Percentiles rank a stretch among this genome's conserved stretches.
Evolutionary conservation across 2,888 invertebrate genomes (phyloP).

Genomic region (Clunio marinus): DNA sequence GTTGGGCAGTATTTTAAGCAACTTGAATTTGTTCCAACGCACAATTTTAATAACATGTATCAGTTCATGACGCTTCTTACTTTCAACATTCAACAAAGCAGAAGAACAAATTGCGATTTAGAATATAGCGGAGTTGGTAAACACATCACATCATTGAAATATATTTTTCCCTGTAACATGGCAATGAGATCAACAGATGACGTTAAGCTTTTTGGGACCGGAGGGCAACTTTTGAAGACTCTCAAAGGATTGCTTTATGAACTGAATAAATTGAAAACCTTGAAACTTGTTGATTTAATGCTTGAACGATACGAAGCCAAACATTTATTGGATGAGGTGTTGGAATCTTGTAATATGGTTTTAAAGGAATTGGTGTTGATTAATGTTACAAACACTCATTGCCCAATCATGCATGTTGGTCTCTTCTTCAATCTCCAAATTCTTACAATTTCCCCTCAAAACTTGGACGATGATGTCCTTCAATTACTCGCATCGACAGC

Average conservation of each 20-base stretch:
- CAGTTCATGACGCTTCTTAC: slow-evolving; percentile 80
- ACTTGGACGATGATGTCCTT: slow-evolving; percentile 68
- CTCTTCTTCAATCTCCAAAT: slow-evolving; percentile 70
- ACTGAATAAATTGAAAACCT: slow-evolving; percentile 58
- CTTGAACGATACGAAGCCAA: slow-evolving; percentile 67
- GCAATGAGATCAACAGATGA: slow-evolving; percentile 58
- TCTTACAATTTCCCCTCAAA: slow-evolving; percentile 63
- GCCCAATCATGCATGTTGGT: slow-evolving; percentile 68
- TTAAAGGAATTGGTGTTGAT: slow-evolving; percentile 63
- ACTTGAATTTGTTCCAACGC: slow-evolving; percentile 66
- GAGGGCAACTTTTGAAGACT: slow-evolving; percentile 63
- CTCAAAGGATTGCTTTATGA: slow-evolving; percentile 65
- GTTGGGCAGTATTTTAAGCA: slow-evolving; percentile 64
- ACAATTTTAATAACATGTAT: slow-evolving; percentile 75
- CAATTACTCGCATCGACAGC: slow-evolving; percentile 60
- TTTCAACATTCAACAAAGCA: slow-evolving; percentile 62
- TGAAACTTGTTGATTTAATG: slow-evolving; percentile 71
- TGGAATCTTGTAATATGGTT: slow-evolving; percentile 60
- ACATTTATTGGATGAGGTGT: slow-evolving; percentile 67
- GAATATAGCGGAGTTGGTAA: slow-evolving; percentile 54
- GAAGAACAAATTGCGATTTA: slow-evolving; percentile 42
- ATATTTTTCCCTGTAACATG: slow-evolving; percentile 73
- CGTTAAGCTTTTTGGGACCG: slow-evolving; percentile 69
- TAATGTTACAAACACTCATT: slow-evolving; percentile 67
- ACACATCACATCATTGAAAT: slow-evolving; percentile 59